Conservation (phyloP, 2,113 vertebrate genomes). For the Nesogale talazaci region DNA sequence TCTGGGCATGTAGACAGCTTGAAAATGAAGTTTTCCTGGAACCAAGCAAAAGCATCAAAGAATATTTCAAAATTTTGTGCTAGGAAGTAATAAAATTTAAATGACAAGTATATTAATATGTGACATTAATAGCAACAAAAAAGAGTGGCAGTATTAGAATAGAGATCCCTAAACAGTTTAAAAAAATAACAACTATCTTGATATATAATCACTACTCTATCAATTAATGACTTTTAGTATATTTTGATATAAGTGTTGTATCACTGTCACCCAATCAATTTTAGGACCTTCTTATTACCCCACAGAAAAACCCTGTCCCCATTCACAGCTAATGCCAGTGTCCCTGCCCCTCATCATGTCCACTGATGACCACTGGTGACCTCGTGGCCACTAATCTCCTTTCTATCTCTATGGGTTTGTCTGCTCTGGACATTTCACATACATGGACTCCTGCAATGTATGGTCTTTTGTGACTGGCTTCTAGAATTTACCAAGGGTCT, state of each 20-base stretch:
- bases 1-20: background rate
- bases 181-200: background rate
- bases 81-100: background rate
- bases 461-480: background rate
- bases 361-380: background rate
- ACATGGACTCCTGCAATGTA: background rate
- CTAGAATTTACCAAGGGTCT: background rate
- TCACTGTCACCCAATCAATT: background rate
- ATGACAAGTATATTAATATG: background rate
- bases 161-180: background rate
- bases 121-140: background rate
- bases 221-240: background rate
- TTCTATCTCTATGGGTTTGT: background rate
- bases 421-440: background rate
- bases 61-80: background rate
- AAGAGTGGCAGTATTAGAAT: background rate
- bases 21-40: background rate
- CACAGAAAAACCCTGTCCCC: background rate
- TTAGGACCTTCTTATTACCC: background rate
- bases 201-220: background rate
- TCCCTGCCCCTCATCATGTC: background rate
- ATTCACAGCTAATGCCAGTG: background rate
- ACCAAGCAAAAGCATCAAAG: background rate
- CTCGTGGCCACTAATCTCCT: background rate
- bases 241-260: background rate